phyloP scores from a whole-genome alignment of 2,113 vertebrate genomes.

The Macaca fascicularis region DNA sequence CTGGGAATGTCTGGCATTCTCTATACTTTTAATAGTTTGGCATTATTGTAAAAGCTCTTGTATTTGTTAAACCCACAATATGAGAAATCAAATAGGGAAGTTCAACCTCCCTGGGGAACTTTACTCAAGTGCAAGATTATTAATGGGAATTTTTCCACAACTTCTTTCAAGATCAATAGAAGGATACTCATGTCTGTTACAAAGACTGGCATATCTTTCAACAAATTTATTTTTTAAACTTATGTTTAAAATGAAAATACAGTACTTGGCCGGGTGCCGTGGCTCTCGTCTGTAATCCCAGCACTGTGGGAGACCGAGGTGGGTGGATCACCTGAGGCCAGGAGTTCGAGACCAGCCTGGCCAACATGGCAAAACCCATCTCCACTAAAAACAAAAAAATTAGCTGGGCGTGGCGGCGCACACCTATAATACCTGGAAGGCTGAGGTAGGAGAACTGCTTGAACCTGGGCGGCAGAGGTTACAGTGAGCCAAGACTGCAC shows the following conservation, averaged over 20 bases:
- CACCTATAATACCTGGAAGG: no score
- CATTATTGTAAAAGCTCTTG: not conserved
- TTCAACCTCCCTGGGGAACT: not conserved
- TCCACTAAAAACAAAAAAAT: no score
- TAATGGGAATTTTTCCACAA: not conserved
- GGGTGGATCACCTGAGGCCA: no score
- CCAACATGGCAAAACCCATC: no score
- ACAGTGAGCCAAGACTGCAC: no score
- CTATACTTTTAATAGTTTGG: no score
- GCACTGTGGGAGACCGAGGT: not conserved
- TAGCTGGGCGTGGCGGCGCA: no score
- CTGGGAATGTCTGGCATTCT: not conserved
- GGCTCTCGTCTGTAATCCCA: no score
- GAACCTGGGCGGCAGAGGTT: no score
- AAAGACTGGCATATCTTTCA: not conserved
- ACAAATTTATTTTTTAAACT: not conserved
- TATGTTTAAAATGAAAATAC: not conserved
- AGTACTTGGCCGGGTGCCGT: not conserved
- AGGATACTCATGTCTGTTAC: no score
- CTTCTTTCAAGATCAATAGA: not conserved
- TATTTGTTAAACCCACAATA: not conserved
- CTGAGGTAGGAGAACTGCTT: no score
- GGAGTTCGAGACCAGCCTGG: no score
- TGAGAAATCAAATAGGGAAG: not conserved
- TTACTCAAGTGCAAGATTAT: not conserved